These are phyloP conservation scores for Solenopsis fugax DNA, from an alignment of 1,140 invertebrate species.

Conservation along the genomic window DNA sequence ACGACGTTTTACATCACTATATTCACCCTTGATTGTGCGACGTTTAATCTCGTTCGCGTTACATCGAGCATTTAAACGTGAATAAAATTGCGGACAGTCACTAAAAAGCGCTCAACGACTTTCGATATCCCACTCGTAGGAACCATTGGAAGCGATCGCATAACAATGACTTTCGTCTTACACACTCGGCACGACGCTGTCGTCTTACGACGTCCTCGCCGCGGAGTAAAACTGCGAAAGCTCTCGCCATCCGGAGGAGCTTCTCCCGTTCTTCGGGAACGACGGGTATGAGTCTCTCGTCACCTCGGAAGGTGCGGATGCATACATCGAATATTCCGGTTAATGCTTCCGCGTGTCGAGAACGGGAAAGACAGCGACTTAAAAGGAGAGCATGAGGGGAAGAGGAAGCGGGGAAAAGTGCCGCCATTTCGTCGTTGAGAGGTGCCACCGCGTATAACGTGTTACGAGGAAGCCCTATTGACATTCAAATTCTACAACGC, in stretches of 20 bases:
- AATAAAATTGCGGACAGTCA: constrained; percentile 45
- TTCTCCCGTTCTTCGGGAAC: neutral
- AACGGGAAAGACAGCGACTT: constrained; percentile 27
- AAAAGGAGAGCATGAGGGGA: neutral
- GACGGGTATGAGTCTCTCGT: constrained; percentile 11
- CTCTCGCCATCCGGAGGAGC: constrained; percentile 19
- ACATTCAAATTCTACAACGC: constrained; percentile 39
- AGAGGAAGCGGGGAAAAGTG: neutral
- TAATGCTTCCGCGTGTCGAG: constrained; percentile 49
- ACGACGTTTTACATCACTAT: neutral
- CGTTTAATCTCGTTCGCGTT: constrained; percentile 16
- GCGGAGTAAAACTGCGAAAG: constrained; percentile 41
- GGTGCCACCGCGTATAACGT: neutral
- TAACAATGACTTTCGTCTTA: constrained; percentile 44
- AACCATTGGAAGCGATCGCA: constrained; percentile 48
- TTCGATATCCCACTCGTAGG: neutral
- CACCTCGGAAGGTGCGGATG: constrained; percentile 18
- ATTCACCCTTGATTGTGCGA: neutral
- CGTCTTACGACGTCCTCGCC: constrained; percentile 12
- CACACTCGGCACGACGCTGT: constrained; percentile 17
- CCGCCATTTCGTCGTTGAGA: constrained; percentile 35
- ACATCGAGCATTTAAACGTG: constrained; percentile 7
- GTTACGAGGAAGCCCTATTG: constrained; percentile 18
- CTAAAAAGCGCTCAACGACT: constrained; percentile 54
- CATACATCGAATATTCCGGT: constrained; percentile 40